Evolutionary conservation across 2,113 vertebrate species (phyloP).

Genomic region (Arvicanthis niloticus): DNA sequence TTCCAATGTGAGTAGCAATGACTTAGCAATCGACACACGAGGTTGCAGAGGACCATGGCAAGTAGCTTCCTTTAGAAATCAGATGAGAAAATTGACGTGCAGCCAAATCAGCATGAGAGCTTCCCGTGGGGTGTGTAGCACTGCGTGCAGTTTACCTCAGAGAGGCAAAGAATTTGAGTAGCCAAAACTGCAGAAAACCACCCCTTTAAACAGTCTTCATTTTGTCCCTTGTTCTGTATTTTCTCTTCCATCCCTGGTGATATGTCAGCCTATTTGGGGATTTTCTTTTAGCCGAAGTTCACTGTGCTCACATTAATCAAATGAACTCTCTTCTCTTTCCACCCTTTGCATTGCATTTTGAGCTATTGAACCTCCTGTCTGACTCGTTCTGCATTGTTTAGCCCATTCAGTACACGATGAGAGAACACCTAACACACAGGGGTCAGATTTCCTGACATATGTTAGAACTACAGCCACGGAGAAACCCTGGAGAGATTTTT

Average conservation of each 20-base stretch:
- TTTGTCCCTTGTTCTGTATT: conserved; percentile 57
- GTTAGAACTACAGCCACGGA: conserved; percentile 69
- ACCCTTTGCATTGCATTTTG: conserved; percentile 61
- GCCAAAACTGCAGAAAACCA: conserved; percentile 69
- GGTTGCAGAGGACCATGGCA: conserved; percentile 77
- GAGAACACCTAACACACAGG: conserved; percentile 72
- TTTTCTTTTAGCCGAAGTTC: conserved; percentile 64
- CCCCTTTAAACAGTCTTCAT: conserved; percentile 64
- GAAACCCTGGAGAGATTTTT: conserved; percentile 66
- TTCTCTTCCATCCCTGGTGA: conserved; percentile 46
- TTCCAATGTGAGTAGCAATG: conserved; percentile 73
- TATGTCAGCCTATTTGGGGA: conserved; percentile 28
- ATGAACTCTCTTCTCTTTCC: conserved; percentile 58
- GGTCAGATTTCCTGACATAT: conserved; percentile 70
- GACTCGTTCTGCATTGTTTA: conserved; percentile 76
- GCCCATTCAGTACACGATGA: conserved; percentile 71
- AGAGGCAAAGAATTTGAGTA: conserved; percentile 63
- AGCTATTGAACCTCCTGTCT: conserved; percentile 71
- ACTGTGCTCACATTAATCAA: conserved; percentile 74
- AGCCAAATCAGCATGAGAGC: conserved; percentile 78
- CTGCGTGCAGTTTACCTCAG: conserved; percentile 77
- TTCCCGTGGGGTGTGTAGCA: conserved; percentile 81
- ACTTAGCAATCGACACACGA: conserved; percentile 78
- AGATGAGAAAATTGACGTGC: conserved; percentile 78
- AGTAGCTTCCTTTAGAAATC: conserved; percentile 78